Evolutionary conservation across 2,888 invertebrate species (phyloP).

Genomic region (Aleiodes testaceus): DNA sequence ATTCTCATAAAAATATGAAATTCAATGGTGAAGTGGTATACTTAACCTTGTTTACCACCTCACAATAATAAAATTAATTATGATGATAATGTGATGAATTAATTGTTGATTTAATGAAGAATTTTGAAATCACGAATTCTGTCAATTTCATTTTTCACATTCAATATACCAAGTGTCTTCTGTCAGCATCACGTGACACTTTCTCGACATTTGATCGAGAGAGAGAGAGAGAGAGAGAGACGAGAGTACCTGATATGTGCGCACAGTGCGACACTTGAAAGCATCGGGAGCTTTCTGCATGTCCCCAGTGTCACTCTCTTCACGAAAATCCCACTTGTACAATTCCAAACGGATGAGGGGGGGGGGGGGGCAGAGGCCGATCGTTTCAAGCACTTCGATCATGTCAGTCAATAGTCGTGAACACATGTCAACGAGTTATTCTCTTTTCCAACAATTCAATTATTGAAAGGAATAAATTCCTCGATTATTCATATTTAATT

Average conservation of each 20-base stretch:
- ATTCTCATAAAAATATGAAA: no score
- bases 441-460: no score
- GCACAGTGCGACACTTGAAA: constrained; percentile 21
- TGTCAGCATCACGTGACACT: not conserved
- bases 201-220: constrained; percentile 22
- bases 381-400: constrained; percentile 22
- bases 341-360: constrained; percentile 2
- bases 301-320: constrained; percentile 2
- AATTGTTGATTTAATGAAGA: no score
- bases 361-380: not conserved
- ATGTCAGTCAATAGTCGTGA: constrained; percentile 27
- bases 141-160: not conserved
- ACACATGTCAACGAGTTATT: constrained; percentile 17
- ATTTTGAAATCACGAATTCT: not conserved
- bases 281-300: constrained; percentile 22
- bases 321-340: constrained; percentile 23
- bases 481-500: no score
- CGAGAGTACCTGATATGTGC: constrained; percentile 1
- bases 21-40: no score
- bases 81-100: no score
- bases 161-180: constrained; percentile 1
- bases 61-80: no score
- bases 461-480: no score
- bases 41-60: no score
- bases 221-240: not conserved